Percentiles rank a stretch among this genome's conserved stretches.
phyloP scores from a whole-genome alignment of 2,797 vertebrate species.

The Gadopsis bispinosus region DNA sequence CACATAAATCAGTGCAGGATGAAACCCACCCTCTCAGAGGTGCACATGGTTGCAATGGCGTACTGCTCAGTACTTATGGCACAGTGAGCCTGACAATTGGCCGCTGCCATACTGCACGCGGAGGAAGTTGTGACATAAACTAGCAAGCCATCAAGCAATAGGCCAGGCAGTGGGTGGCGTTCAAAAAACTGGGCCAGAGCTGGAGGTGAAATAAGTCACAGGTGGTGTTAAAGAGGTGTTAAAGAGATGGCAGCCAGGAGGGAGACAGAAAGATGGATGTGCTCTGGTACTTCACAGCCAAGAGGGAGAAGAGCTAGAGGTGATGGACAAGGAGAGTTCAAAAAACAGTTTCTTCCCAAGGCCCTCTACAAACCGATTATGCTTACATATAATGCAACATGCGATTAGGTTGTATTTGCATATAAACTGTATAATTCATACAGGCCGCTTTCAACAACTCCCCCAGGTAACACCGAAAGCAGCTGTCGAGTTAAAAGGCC shows the following conservation, averaged over 20 bases:
- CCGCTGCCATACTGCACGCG: not conserved
- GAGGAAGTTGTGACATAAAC: constrained; percentile 22
- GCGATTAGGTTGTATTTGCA: constrained; percentile 8
- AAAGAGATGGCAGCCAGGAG: constrained; percentile 62
- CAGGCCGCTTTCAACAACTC: not conserved
- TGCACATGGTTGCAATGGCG: not conserved
- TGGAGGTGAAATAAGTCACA: constrained; percentile 67
- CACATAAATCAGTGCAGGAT: not conserved
- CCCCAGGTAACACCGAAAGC: not conserved
- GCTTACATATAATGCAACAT: not conserved
- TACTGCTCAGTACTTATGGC: not conserved
- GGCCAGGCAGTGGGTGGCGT: constrained; percentile 46
- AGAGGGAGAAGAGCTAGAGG: constrained; percentile 34
- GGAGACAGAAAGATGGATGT: constrained; percentile 63
- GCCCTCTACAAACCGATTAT: not conserved
- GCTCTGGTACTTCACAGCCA: constrained; percentile 50
- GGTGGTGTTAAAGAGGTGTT: constrained; percentile 77
- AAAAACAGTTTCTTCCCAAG: constrained; percentile 8
- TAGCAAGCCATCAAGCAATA: constrained; percentile 30
- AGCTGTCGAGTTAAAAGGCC: constrained; percentile 6
- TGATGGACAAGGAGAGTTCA: constrained; percentile 22
- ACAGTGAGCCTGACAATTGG: not conserved
- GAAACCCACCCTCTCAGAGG: not conserved
- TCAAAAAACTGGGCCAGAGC: constrained; percentile 31
- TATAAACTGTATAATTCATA: constrained; percentile 5